Evolutionary conservation across 2,797 vertebrate genomes (phyloP).

Genomic region (Avahi laniger): DNA sequence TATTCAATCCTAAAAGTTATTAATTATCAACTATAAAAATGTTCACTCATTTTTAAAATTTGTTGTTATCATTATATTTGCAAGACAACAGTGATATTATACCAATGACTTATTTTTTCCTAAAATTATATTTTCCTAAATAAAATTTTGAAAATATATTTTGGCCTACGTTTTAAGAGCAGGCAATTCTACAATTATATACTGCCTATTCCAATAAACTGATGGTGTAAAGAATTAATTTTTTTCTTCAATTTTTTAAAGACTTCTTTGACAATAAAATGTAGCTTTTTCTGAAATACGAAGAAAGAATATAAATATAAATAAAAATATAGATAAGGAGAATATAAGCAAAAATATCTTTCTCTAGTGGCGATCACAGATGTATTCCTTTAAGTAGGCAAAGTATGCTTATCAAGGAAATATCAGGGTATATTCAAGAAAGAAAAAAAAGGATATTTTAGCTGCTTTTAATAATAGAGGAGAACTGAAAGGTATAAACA

Average conservation of each 20-base stretch:
- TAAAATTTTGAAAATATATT: background rate
- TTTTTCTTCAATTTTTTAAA: slow-evolving; percentile 39
- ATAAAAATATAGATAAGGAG: background rate
- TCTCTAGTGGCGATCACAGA: background rate
- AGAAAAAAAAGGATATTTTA: background rate
- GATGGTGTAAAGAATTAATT: background rate
- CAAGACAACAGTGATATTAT: background rate
- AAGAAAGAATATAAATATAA: background rate
- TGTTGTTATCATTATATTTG: background rate
- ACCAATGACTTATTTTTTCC: background rate
- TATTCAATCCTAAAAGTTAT: background rate
- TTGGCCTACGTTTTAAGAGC: background rate
- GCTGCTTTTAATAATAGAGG: background rate
- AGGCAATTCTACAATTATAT: background rate
- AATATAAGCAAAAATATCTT: background rate
- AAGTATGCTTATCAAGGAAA: slow-evolving; percentile 19
- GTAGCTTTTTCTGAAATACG: background rate
- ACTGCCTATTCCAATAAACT: background rate
- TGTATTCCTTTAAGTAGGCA: background rate
- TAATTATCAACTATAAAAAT: slow-evolving; percentile 2
- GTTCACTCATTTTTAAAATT: background rate
- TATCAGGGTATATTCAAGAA: background rate
- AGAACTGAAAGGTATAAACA: background rate
- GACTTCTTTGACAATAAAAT: background rate
- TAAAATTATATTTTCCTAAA: background rate